Evolutionary conservation across 2,888 invertebrate species (phyloP), one percentile per base, ranked within the genome.

Genomic region (Fragum sueziense): DNA sequence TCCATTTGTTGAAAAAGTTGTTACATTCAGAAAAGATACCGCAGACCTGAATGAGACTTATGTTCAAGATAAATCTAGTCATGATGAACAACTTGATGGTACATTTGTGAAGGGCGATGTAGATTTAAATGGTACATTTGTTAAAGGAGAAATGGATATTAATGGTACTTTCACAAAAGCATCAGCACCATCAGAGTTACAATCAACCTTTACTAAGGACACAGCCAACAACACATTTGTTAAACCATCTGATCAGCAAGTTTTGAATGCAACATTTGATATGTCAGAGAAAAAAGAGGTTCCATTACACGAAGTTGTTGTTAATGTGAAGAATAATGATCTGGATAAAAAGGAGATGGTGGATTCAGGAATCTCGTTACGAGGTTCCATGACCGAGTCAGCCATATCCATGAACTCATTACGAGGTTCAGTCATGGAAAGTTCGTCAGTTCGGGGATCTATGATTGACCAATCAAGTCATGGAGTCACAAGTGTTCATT

Each of bases 401-500:
- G 82, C 59, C 3, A 75, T 75, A 2, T 74, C 79, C n/a, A 27
- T 61, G 11, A 80, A 70, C 6, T 76, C 77, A 27, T n/a, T 70
- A 1, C 74, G 65, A 54, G 73, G 70, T 75, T 72, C 74, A n/a
- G 54, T 81, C 33, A 69, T 51, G 25, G 82, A 82, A 17, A 78
- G 80, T 22, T 89, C 90, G 4, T 57, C 74, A 27, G 65, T 79
- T 31, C 68, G 69, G 25, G 41, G 73, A 20, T 70, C 73, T 14
- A 89, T 90, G 89, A 84, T 85, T 2, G 90, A 90, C 79, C 89
- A 89, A 68, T 89, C 89, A 22, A 88, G 89, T n/a, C 85, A 85
- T 6, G 67, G 72, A 3, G 79, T 81, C 61, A 84, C 83, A 6
- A 74, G 69, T 34, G 37, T 68, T 27, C 70, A 70, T 52, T 70